Base-by-base conservation (phyloP, 2,888 invertebrate genomes). In the Zygothrica quintamaculata region DNA sequence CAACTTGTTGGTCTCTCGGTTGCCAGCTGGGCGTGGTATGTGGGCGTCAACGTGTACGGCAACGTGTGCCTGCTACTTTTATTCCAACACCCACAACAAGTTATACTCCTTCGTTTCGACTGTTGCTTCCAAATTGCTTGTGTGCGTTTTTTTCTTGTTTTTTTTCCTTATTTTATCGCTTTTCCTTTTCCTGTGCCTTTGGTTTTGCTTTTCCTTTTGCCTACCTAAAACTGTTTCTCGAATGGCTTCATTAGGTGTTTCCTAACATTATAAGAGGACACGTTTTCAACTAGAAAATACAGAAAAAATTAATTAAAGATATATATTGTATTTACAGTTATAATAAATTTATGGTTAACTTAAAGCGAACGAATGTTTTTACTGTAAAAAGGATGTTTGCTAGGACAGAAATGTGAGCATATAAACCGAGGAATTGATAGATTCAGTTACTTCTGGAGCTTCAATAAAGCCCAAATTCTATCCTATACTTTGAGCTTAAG, bases 191-290 rank as follows among this genome's bases (percentile, higher is more conserved):
- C n/a, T n/a, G n/a, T n/a, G n/a, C n/a, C n/a, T n/a, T n/a, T n/a
- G n/a, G n/a, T n/a, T n/a, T n/a, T n/a, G 40, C 59, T 39, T 16
- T 53, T 22, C 18, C 40, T 31, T 52, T 39, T 26, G 70, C 22
- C 47, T 37, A 47, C 51, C 47, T 56, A 5, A 47, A 47, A 13
- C 47, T 33, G 70, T 46, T 39, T 26, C 52, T 58, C 50, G 36
- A 29, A 26, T 53, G 62, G 25, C 56, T 37, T 50, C 15, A 16
- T 29, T 40, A 13, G 37, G 42, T 55, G 42, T 52, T 42, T 57
- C 26, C 80, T 82, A 79, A 85, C 86, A 79, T 79, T 72, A 76
- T 85, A 65, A 64, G 59, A 47, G 56, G 60, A 43, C 39, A 31
- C 36, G 40, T 15, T 43, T 4, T 12, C 9, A 56, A 33, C 75